Conservation (phyloP, 2,113 vertebrate species). For the Hydropotes inermis region DNA sequence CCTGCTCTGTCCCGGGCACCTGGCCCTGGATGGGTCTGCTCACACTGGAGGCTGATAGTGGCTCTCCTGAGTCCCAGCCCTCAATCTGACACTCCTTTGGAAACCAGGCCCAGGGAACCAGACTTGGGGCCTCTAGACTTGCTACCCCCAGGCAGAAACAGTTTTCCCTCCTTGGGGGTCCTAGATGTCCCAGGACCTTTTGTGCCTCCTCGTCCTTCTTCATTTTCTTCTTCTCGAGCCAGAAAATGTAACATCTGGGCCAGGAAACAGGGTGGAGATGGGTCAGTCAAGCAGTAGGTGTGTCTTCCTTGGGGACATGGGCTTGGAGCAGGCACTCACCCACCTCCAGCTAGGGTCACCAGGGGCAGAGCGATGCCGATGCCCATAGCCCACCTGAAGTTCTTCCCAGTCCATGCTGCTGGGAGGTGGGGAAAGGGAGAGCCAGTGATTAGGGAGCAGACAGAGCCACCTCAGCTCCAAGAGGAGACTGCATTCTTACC, state of each 20-base stretch:
- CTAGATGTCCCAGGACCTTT: background rate
- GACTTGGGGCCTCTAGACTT: background rate
- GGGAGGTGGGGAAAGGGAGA: background rate
- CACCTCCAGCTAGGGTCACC: background rate
- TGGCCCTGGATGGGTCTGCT: background rate
- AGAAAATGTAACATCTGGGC: conserved; percentile 36
- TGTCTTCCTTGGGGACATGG: background rate
- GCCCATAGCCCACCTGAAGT: background rate
- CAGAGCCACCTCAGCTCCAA: background rate
- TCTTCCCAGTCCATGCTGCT: background rate
- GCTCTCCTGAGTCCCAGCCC: rapidly evolving
- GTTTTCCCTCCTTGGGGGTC: background rate
- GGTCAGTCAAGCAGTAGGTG: background rate
- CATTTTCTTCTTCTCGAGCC: background rate
- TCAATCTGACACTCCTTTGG: background rate
- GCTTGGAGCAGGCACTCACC: conserved; percentile 46
- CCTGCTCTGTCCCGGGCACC: too few species aligned
- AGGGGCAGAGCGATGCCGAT: background rate
- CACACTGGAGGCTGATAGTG: too few species aligned
- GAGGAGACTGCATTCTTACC: background rate
- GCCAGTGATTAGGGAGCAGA: background rate
- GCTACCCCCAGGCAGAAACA: too few species aligned
- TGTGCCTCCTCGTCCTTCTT: background rate
- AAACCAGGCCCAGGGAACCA: background rate
- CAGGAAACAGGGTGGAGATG: background rate